Conservation (phyloP, 1,140 invertebrate species). For the Platorchestia sp. region DNA sequence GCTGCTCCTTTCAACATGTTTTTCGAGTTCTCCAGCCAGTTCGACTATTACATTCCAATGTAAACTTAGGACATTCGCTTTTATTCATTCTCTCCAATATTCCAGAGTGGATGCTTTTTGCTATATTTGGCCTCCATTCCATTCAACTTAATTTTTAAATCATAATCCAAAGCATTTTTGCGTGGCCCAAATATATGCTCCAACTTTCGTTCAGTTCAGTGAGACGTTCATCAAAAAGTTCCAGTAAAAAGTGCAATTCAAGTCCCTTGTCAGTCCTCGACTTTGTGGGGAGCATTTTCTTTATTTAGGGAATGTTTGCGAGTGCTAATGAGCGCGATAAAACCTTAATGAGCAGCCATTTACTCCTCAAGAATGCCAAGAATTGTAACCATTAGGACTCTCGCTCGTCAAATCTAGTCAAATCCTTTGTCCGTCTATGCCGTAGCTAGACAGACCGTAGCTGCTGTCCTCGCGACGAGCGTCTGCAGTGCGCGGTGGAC, state of each 20-base stretch:
- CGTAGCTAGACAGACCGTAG: neutral
- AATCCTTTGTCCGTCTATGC: neutral
- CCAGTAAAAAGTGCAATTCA: neutral
- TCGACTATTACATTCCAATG: no score
- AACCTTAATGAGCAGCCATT: conserved; percentile 36
- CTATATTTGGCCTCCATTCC: no score
- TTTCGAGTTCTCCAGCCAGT: no score
- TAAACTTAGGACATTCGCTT: no score
- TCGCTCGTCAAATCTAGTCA: neutral
- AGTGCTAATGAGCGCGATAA: conserved; percentile 40
- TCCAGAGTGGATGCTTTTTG: no score
- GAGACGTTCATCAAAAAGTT: neutral
- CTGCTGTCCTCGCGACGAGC: neutral
- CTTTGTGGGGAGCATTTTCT: neutral
- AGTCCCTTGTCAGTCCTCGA: neutral
- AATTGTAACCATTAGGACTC: neutral
- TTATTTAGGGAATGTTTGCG: neutral
- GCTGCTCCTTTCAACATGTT: no score
- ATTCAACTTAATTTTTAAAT: no score
- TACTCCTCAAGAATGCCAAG: neutral
- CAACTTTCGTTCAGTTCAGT: neutral
- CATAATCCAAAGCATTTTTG: neutral
- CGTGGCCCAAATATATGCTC: neutral
- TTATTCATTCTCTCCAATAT: no score
- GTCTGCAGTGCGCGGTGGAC: neutral